Base-by-base conservation (phyloP, 2,113 vertebrate species). In the Rynchops niger region DNA sequence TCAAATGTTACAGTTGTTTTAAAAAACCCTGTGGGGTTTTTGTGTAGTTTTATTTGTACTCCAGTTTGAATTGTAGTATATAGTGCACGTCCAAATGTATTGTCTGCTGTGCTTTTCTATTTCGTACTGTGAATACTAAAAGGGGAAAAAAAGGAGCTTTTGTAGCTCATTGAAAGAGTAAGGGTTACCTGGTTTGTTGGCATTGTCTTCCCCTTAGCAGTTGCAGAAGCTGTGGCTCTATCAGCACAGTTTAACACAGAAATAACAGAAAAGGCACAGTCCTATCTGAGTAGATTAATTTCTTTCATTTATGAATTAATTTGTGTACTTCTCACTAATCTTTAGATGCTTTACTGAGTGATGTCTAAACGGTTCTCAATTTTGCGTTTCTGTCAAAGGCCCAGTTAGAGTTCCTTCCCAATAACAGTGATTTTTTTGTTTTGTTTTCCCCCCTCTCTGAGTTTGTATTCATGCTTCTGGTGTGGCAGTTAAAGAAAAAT, bases 21-120 rank as follows among this genome's bases (percentile, higher is more conserved):
- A 0, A 3, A 27, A 86, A 65, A 18, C 0, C 3, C 1, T 26
- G 4, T 40, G 14, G 8, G 1, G 0, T 26, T 72, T 82, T 49
- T 63, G 2, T 4, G 65, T 81, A 29, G 4, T 43, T 78, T 56
- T 77, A 23, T 12, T 83, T 69, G 3, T n/a, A 8, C 61, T 73
- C 13, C 53, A 11, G 4, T 32, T 34, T 30, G 15, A 66, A 25
- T 63, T 9, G 6, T 67, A 18, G 8, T 53, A 7, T n/a, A 3
- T 7, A 11, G 10, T 36, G 10, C 8, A 13, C 2, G 70, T 70
- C 1, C 3, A 27, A 43, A 21, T 86, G 27, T 0, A 1, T 59
- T 36, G 23, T 67, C 62, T 7, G 0, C 8, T 53, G 8, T 69
- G 4, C 2, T 58, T 86, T 86, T 74, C 15, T 52, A 0, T 42